These are phyloP conservation scores for Diabrotica undecimpunctata DNA, from an alignment of 1,140 invertebrate species.

Conservation along the genomic window DNA sequence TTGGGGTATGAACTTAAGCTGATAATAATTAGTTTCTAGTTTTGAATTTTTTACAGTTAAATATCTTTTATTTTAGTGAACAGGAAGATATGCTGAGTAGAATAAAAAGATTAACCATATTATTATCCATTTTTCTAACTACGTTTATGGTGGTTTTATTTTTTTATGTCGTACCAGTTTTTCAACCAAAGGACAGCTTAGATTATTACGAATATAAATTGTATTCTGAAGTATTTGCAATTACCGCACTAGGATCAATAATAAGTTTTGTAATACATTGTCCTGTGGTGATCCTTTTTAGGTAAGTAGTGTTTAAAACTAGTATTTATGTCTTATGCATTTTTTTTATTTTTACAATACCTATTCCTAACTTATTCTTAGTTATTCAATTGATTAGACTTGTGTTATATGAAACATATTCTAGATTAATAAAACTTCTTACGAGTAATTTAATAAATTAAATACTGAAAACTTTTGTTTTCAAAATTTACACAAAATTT, in stretches of 20 bases:
- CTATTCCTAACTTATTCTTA: no score
- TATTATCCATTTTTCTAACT: slow-evolving; percentile 25
- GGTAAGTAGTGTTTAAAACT: slow-evolving; percentile 5
- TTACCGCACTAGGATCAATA: slow-evolving; percentile 16
- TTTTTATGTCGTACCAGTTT: slow-evolving; percentile 23
- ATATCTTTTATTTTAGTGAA: slow-evolving; percentile 15
- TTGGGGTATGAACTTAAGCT: no score
- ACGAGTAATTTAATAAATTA: no score
- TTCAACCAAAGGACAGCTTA: slow-evolving; percentile 25
- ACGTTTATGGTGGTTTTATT: slow-evolving; percentile 25
- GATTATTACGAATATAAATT: slow-evolving; percentile 22
- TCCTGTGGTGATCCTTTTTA: slow-evolving; percentile 19
- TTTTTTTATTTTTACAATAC: no score
- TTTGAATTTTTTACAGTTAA: no score
- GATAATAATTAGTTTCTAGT: no score
- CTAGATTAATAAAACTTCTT: no score
- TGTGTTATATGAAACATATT: no score
- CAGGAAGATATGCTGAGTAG: slow-evolving; percentile 20
- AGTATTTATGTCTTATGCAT: no score
- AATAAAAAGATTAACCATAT: slow-evolving; percentile 23
- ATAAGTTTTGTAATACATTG: slow-evolving; percentile 22
- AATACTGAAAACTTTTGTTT: no score
- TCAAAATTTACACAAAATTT: no score
- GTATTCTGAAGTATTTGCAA: slow-evolving; percentile 18
- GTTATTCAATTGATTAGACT: no score